Percentiles rank a stretch among this genome's conserved stretches.
phyloP scores from a whole-genome alignment of 2,888 invertebrate genomes.

The Drosophila villosipedis region DNA sequence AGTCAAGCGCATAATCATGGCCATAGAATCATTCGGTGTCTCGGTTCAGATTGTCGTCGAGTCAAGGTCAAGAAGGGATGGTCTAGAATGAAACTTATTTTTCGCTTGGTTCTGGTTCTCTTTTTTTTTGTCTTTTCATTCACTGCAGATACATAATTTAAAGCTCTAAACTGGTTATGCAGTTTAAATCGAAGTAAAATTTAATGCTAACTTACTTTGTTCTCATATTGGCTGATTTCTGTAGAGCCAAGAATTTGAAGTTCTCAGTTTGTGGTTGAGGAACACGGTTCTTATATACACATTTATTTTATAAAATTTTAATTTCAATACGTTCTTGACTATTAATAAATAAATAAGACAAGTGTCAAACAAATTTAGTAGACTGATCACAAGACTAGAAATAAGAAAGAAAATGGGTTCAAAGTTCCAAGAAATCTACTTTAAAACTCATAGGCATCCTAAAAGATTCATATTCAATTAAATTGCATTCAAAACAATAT shows the following conservation, averaged over 20 bases:
- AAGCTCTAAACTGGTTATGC: not conserved
- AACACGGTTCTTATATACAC: not conserved
- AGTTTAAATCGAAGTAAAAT: not conserved
- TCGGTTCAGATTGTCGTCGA: not conserved
- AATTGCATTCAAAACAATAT: not conserved
- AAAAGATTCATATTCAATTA: not conserved
- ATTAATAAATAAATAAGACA: not conserved
- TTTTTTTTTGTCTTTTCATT: not conserved
- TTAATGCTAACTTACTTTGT: not conserved
- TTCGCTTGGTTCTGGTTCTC: not conserved
- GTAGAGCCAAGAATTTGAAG: not conserved
- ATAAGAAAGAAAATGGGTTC: not conserved
- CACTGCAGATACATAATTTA: not conserved
- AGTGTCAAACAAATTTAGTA: not conserved
- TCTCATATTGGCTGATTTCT: not conserved
- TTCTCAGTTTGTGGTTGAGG: not conserved
- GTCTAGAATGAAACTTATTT: not conserved
- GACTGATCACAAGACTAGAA: not conserved
- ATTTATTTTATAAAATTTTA: not conserved
- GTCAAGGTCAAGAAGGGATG: slow-evolving; percentile 11
- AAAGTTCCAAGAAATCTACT: not conserved
- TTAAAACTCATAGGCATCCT: not conserved
- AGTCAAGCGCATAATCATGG: slow-evolving; percentile 6
- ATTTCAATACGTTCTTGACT: not conserved
- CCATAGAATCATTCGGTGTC: not conserved